Conservation (phyloP, 2,113 vertebrate genomes). For the Girardinichthys multiradiatus region DNA sequence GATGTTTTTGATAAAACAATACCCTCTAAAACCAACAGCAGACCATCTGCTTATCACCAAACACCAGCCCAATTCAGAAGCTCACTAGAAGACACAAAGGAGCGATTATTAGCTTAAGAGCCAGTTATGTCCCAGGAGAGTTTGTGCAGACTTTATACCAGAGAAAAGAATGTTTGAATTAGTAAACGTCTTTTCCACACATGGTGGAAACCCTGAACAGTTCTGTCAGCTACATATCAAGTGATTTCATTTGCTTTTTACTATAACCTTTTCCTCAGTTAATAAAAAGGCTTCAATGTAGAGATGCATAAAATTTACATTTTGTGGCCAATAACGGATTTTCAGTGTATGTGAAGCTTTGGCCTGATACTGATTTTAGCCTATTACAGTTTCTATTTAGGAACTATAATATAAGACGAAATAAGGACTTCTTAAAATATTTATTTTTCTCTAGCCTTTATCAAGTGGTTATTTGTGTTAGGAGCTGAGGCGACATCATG, state of each 20-base stretch:
- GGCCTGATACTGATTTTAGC: background rate
- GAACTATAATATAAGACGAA: background rate
- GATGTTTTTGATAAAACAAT: background rate
- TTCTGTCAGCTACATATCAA: background rate
- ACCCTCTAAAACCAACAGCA: background rate
- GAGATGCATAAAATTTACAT: background rate
- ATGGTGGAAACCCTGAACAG: constrained; percentile 1
- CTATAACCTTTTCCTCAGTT: too few relatives aligned
- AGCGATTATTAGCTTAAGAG: constrained; percentile 19
- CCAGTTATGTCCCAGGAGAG: background rate
- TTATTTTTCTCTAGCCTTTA: too few relatives aligned
- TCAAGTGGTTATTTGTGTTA: background rate
- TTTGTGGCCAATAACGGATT: background rate
- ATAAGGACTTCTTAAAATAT: background rate
- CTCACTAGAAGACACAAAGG: background rate
- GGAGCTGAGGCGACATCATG: background rate
- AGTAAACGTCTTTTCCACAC: background rate
- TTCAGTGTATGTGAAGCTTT: background rate
- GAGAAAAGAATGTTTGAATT: background rate
- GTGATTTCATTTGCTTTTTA: background rate
- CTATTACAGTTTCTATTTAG: background rate
- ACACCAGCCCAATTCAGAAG: constrained; percentile 5
- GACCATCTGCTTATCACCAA: background rate
- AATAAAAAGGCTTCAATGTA: background rate
- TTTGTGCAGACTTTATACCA: background rate